Conservation (phyloP, 2,797 vertebrate species). For the Gymnoscopelus braueri region DNA sequence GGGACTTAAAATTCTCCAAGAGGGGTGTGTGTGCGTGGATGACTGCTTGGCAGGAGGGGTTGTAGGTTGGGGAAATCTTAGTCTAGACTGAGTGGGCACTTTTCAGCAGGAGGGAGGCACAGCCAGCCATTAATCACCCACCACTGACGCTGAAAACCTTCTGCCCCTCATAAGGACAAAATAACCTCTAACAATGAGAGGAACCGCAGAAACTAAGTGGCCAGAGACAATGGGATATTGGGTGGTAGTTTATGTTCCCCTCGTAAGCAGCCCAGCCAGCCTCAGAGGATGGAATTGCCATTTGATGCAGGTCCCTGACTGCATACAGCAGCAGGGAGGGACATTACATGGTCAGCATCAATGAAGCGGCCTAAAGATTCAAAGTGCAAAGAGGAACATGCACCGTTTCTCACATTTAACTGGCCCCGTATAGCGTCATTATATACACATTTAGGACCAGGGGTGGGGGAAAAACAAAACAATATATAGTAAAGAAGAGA, state of each 20-base stretch:
- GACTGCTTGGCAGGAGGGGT: conserved; percentile 51
- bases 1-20: conserved; percentile 54
- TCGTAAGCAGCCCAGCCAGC: conserved; percentile 82
- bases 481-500: conserved; percentile 15
- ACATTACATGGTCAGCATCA: conserved; percentile 57
- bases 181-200: conserved; percentile 81
- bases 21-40: conserved; percentile 27
- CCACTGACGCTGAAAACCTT: conserved; percentile 80
- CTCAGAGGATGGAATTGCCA: conserved; percentile 81
- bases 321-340: conserved; percentile 72
- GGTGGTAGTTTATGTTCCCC: conserved; percentile 79
- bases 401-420: conserved; percentile 68
- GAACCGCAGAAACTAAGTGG: conserved; percentile 73
- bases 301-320: conserved; percentile 85
- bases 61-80: conserved; percentile 75
- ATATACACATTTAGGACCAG: conserved; percentile 50
- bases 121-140: conserved; percentile 85
- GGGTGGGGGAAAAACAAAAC: conserved; percentile 14
- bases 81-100: conserved; percentile 78
- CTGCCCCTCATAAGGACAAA: conserved; percentile 81
- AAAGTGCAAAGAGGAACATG: conserved; percentile 49
- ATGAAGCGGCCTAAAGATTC: conserved; percentile 60
- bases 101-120: conserved; percentile 77
- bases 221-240: conserved; percentile 81
- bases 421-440: conserved; percentile 74